phyloP scores from a whole-genome alignment of 2,113 vertebrate genomes.

The Geococcyx californianus region DNA sequence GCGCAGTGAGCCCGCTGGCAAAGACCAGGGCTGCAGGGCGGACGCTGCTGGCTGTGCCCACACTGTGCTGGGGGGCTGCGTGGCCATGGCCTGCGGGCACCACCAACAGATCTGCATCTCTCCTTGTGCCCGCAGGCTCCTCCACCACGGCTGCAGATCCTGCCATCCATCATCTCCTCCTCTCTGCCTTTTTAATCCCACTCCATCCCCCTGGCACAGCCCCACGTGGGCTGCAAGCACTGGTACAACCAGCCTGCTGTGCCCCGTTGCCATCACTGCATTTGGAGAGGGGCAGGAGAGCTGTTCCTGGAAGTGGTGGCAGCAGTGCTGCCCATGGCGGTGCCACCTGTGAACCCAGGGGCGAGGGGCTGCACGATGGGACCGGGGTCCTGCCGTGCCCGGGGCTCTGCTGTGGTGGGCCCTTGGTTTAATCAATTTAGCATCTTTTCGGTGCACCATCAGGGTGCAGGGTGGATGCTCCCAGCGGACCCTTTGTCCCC shows the following conservation, averaged over 20 bases:
- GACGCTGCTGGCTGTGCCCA: neutral
- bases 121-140: neutral
- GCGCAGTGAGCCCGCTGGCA: slow-evolving; percentile 40
- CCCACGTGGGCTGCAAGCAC: slow-evolving; percentile 5
- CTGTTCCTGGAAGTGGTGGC: neutral
- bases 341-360: neutral
- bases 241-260: neutral
- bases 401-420: neutral
- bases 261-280: neutral
- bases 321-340: neutral
- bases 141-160: neutral
- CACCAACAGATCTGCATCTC: neutral
- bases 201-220: neutral
- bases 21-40: neutral
- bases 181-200: neutral
- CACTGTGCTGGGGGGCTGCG: neutral
- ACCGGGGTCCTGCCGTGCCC: fast-evolving
- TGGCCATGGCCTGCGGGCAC: neutral
- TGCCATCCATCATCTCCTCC: slow-evolving; percentile 10
- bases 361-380: neutral
- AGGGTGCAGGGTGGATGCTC: neutral
- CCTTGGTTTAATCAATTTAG: fast-evolving
- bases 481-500: fast-evolving
- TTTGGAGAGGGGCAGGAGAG: neutral
- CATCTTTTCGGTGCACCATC: neutral